phyloP scores from a whole-genome alignment of 2,888 invertebrate genomes.

The Euplexia lucipara region DNA sequence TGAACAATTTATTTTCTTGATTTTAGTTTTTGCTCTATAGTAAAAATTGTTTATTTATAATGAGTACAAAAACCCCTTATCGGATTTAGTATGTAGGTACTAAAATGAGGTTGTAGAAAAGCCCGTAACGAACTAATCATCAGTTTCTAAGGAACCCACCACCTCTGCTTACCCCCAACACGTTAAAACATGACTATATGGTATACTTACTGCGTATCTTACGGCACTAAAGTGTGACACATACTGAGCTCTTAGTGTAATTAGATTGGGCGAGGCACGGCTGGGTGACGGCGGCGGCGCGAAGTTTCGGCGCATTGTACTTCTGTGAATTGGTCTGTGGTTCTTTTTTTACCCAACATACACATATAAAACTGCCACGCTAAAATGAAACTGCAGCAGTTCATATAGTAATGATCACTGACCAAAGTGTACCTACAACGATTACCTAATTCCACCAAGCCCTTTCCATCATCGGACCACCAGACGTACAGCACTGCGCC shows the following conservation, averaged over 20 bases:
- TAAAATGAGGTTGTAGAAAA: neutral
- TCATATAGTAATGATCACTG: too few relatives aligned
- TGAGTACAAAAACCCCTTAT: too few relatives aligned
- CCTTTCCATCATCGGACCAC: too few relatives aligned
- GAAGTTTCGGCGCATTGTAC: slow-evolving; percentile 21
- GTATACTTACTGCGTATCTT: slow-evolving; percentile 38
- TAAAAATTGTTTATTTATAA: too few relatives aligned
- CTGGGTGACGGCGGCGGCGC: slow-evolving; percentile 24
- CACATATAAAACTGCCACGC: too few relatives aligned
- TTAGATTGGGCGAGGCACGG: slow-evolving; percentile 67
- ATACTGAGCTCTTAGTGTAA: slow-evolving; percentile 73
- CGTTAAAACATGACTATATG: slow-evolving; percentile 8
- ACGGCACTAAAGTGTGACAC: slow-evolving; percentile 61
- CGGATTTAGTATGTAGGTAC: neutral
- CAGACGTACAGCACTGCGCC: too few relatives aligned
- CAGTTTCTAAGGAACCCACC: neutral
- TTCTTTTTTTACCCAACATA: too few relatives aligned
- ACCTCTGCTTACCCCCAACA: neutral
- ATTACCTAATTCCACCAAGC: too few relatives aligned
- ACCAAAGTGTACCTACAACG: too few relatives aligned
- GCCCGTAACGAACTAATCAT: neutral
- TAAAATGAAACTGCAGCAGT: too few relatives aligned
- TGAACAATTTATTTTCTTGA: too few relatives aligned
- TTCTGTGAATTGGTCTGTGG: neutral
- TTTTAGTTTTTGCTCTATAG: too few relatives aligned